Conservation (phyloP, 2,113 vertebrate species). For the Mus pahari region DNA sequence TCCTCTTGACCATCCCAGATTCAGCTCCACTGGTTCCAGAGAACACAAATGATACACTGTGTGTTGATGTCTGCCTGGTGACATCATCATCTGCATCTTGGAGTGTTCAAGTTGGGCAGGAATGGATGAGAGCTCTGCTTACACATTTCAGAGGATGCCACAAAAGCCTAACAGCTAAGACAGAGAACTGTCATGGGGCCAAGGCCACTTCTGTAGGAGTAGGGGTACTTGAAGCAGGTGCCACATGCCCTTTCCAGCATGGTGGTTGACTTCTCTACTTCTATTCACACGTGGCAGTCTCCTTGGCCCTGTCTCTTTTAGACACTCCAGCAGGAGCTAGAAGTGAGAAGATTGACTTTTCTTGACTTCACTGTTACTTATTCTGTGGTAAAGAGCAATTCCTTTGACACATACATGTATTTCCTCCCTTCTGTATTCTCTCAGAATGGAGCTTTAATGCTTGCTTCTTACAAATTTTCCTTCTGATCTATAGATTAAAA, state of each 20-base stretch:
- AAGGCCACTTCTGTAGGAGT: background rate
- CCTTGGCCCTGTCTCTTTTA: slow-evolving; percentile 4
- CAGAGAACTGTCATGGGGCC: background rate
- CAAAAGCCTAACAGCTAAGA: background rate
- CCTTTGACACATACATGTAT: background rate
- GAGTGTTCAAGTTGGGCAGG: background rate
- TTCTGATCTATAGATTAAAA: background rate
- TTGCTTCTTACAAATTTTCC: background rate
- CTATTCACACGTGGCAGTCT: background rate
- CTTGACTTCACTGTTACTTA: background rate
- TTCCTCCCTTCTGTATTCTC: background rate
- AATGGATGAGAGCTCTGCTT: background rate
- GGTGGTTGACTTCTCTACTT: background rate
- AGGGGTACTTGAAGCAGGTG: background rate
- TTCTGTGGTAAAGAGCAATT: slow-evolving; percentile 29
- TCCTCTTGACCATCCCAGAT: background rate
- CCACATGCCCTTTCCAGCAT: background rate
- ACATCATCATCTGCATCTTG: background rate
- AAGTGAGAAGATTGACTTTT: background rate
- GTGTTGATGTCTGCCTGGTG: background rate
- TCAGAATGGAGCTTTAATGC: slow-evolving; percentile 4
- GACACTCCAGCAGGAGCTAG: background rate
- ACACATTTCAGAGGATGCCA: background rate
- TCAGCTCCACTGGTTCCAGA: background rate
- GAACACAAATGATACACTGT: background rate